Percentiles rank a stretch among this genome's conserved stretches.
phyloP scores from a whole-genome alignment of 2,113 vertebrate genomes.

The Machaerirhynchus nigripectus region DNA sequence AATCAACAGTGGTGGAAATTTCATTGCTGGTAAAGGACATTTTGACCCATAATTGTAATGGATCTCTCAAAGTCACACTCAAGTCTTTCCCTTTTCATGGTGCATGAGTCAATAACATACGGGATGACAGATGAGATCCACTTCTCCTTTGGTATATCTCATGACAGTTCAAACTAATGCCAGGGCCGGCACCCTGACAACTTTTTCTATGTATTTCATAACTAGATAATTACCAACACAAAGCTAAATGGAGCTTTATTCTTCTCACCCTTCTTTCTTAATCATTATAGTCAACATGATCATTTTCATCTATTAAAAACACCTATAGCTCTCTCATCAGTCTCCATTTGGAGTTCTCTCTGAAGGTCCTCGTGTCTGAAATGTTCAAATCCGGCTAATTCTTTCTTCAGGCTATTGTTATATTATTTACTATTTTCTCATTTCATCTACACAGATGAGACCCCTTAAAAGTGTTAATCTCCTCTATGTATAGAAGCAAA shows the following conservation, averaged over 20 bases:
- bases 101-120: neutral
- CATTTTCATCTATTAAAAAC: neutral
- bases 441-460: neutral
- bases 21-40: neutral
- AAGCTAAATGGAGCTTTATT: neutral
- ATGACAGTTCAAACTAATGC: neutral
- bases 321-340: neutral
- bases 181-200: neutral
- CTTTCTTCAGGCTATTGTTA: neutral
- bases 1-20: neutral
- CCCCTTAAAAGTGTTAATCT: neutral
- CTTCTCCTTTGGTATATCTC: neutral
- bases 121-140: neutral
- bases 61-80: neutral
- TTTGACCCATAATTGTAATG: neutral
- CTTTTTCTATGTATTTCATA: neutral
- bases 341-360: neutral
- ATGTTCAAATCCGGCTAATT: neutral
- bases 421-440: neutral
- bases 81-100: neutral
- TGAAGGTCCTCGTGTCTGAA: neutral
- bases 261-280: neutral
- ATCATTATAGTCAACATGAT: neutral
- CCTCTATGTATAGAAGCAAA: neutral
- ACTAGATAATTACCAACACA: neutral